Evolutionary conservation across 1,140 invertebrate genomes (phyloP).

Genomic region (Trachymyrmex cornetzi): DNA sequence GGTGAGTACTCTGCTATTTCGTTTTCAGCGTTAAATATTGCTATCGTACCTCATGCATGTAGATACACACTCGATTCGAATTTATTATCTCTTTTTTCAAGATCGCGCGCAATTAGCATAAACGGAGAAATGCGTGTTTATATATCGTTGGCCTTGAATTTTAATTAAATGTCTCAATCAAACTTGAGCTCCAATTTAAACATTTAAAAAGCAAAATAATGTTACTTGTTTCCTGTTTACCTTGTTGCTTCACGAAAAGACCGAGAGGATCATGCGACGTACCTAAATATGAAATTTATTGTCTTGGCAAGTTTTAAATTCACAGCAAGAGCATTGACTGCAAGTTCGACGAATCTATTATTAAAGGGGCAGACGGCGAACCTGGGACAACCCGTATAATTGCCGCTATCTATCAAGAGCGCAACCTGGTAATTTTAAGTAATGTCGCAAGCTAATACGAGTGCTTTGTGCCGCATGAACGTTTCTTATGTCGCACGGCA

Average conservation of each 20-base stretch:
- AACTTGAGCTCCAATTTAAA: background rate
- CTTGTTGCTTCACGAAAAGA: background rate
- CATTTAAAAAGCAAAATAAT: background rate
- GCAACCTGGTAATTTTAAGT: slow-evolving; percentile 60
- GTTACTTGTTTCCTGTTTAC: background rate
- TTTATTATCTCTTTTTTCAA: background rate
- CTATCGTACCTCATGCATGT: background rate
- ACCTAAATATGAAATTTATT: background rate
- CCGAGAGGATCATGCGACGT: slow-evolving; percentile 5
- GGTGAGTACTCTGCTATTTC: background rate
- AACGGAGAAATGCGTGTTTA: background rate
- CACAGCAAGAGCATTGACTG: slow-evolving; percentile 10
- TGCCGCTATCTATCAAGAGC: slow-evolving; percentile 53
- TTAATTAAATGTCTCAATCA: background rate
- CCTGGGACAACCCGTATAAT: slow-evolving; percentile 49
- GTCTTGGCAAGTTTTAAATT: slow-evolving; percentile 36
- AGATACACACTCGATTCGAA: background rate
- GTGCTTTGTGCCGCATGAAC: slow-evolving; percentile 40
- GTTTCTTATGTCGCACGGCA: slow-evolving; percentile 40
- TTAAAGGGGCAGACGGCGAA: slow-evolving; percentile 32
- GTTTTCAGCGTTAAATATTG: background rate
- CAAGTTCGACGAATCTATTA: slow-evolving; percentile 54
- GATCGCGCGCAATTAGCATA: background rate
- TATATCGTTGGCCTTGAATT: background rate
- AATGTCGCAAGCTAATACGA: slow-evolving; percentile 60